Conservation (phyloP, 2,113 vertebrate genomes). For the Sciurus niger region DNA sequence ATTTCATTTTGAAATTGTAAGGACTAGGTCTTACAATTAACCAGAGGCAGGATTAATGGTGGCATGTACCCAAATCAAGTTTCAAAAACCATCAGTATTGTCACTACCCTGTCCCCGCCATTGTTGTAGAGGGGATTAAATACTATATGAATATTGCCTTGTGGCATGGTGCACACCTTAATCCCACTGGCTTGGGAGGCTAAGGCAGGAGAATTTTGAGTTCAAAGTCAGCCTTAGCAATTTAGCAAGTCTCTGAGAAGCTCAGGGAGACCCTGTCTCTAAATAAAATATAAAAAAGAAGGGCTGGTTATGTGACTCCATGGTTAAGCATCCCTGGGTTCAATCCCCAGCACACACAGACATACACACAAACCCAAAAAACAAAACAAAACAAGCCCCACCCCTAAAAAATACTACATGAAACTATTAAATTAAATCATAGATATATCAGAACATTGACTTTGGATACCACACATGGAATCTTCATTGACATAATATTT, state of each 20-base stretch:
- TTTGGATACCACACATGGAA: not conserved
- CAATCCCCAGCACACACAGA: no score
- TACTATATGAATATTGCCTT: not conserved
- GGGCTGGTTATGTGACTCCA: no score
- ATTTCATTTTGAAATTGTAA: not conserved
- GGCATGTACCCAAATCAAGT: not conserved
- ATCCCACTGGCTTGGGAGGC: no score
- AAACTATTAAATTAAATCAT: not conserved
- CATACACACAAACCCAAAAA: no score
- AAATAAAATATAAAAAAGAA: no score
- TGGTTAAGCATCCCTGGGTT: no score
- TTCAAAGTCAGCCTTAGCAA: no score
- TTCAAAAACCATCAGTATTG: not conserved
- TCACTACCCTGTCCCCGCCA: not conserved
- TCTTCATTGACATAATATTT: not conserved
- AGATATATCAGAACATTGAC: not conserved
- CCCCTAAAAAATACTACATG: not conserved
- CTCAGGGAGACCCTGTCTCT: no score
- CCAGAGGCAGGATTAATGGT: not conserved
- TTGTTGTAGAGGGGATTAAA: not conserved
- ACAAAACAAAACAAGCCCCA: no score
- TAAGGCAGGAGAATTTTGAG: no score
- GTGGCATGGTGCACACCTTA: no score
- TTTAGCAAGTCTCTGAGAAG: no score
- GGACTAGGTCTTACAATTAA: not conserved